Evolutionary conservation across 2,113 vertebrate genomes (phyloP), one percentile per base, ranked within the genome.

Genomic region (Manacus vitellinus): DNA sequence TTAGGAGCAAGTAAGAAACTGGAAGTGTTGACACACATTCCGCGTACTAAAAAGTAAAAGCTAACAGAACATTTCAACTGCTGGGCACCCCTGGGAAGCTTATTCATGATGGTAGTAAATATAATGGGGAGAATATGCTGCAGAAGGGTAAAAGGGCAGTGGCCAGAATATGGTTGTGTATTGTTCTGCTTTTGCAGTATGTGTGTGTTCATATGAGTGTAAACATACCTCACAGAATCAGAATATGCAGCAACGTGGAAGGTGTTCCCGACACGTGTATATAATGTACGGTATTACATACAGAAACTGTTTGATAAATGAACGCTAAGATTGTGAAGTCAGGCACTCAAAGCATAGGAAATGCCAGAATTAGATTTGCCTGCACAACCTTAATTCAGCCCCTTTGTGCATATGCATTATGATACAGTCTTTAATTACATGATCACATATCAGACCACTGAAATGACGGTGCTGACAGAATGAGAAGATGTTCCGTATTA

Each of bases 311-410:
- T 94, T 43, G 74, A 75, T 96, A 97, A 97, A 97, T 97, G 95
- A 97, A 87, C 1, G 7, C 95, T 94, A 77, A 93, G 95, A 96
- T 94, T 96, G 95, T 97, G 62, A 94, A 97, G 95, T 97, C 96
- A 97, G 96, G 96, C 93, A 66, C 89, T 96, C 81, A 89, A 91
- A 88, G 84, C 94, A 76, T 73, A 75, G 62, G 92, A 96, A 97
- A 97, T 97, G 91, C 96, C 87, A 96, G 93, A 96, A 96, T 97
- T 97, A 97, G 89, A 97, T 96, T 96, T 95, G 94, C n/a, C 95
- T 94, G 96, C 95, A 97, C 96, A 97, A 96, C 93, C 95, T 96
- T 97, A 96, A 95, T 96, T 96, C 96, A 97, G 81, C 89, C 94
- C 93, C 37, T 94, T 97, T 96, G 94, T 97, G 95, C 95, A 95